phyloP scores from a whole-genome alignment of 2,113 vertebrate genomes.

The Empidonax traillii region DNA sequence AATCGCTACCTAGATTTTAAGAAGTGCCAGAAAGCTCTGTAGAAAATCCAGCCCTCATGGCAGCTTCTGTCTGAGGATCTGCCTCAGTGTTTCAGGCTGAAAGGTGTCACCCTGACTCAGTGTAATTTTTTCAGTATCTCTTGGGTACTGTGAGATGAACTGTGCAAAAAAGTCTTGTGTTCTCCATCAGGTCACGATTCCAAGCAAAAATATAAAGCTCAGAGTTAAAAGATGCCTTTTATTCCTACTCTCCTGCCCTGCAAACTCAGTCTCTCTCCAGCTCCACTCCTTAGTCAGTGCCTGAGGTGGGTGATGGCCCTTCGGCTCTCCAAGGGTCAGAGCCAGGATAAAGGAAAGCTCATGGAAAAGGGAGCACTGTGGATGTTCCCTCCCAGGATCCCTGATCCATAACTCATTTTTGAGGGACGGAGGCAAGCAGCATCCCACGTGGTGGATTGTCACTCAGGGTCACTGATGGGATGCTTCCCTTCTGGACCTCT shows the following conservation, averaged over 20 bases:
- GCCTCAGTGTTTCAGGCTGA: background rate
- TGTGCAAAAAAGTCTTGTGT: background rate
- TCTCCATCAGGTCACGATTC: background rate
- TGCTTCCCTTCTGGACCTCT: background rate
- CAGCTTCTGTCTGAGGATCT: background rate
- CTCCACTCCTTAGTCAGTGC: background rate
- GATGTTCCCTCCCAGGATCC: background rate
- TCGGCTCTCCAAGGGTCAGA: background rate
- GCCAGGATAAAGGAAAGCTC: background rate
- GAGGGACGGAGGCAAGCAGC: background rate
- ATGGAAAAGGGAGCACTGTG: background rate
- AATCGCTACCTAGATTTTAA: conserved; percentile 6
- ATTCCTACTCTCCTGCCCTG: background rate
- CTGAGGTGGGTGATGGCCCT: background rate
- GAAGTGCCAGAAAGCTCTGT: background rate
- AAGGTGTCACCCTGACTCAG: background rate
- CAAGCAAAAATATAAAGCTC: background rate
- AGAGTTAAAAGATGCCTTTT: background rate
- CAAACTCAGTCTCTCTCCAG: background rate
- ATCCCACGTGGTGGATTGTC: background rate
- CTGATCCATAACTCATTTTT: background rate
- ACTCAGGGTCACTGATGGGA: background rate
- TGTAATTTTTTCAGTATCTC: background rate
- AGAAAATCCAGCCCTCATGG: background rate
- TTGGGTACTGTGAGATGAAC: background rate